These are phyloP conservation scores for Irena cyanogastra DNA, from an alignment of 2,113 vertebrate genomes.

Conservation along the genomic window DNA sequence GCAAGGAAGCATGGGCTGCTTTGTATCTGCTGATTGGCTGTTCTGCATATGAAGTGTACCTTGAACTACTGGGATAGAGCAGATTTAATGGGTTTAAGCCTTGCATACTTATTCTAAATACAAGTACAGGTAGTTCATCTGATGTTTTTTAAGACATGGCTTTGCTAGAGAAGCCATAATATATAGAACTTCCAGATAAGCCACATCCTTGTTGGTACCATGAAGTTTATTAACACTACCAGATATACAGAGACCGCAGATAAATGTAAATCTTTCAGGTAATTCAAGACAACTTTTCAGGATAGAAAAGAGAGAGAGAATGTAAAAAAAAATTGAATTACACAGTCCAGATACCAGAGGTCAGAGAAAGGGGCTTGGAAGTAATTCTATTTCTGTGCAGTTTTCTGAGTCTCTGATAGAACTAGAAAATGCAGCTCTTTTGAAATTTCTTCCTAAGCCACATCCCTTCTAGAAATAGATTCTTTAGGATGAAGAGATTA, in stretches of 20 bases:
- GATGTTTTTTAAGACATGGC: neutral
- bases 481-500: neutral
- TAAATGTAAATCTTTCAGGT: neutral
- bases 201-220: neutral
- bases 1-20: neutral
- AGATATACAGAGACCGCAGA: neutral
- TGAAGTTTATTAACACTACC: neutral
- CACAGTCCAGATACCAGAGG: neutral
- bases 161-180: neutral
- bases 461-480: neutral
- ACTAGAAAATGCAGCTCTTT: neutral
- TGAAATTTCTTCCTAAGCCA: neutral
- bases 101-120: neutral
- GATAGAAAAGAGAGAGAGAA: neutral
- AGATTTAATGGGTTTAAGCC: neutral
- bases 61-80: neutral
- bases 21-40: neutral
- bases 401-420: neutral
- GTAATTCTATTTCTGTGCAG: neutral
- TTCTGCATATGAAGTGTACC: neutral
- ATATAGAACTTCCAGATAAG: neutral
- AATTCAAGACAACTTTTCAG: neutral
- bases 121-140: neutral
- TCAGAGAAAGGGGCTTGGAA: neutral
- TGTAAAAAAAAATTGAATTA: fast-evolving